Conservation (phyloP, 2,797 vertebrate species). For the Acanthurus leucopareius region DNA sequence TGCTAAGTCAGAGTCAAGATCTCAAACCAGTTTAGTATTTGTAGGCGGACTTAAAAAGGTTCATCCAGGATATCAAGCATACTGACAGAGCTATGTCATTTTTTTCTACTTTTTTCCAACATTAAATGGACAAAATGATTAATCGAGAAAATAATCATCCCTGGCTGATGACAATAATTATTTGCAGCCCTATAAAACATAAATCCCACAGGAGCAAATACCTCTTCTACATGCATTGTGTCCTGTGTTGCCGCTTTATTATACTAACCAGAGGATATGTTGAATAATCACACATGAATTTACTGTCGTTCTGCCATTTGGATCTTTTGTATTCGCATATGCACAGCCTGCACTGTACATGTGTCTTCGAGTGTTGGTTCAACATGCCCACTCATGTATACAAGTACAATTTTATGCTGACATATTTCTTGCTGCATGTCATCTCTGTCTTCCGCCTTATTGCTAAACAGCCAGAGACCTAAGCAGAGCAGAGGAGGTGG, state of each 20-base stretch:
- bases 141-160: neutral
- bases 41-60: too few species aligned
- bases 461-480: conserved; percentile 69
- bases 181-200: neutral
- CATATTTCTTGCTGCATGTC: conserved; percentile 50
- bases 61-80: too few species aligned
- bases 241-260: neutral
- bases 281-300: neutral
- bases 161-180: neutral
- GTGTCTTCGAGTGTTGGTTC: conserved; percentile 20
- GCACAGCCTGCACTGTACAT: neutral
- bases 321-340: neutral
- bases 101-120: neutral
- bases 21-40: too few species aligned
- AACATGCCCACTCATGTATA: conserved; percentile 13
- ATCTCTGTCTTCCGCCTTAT: conserved; percentile 57
- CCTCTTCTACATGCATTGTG: neutral
- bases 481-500: conserved; percentile 62
- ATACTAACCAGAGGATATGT: neutral
- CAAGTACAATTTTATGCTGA: conserved; percentile 15
- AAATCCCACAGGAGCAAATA: too few species aligned
- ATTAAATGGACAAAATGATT: neutral
- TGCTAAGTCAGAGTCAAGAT: too few species aligned
- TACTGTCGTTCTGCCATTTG: neutral
- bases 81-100: too few species aligned